Evolutionary conservation across 2,113 vertebrate species (phyloP).

Genomic region (Scolopax mira): DNA sequence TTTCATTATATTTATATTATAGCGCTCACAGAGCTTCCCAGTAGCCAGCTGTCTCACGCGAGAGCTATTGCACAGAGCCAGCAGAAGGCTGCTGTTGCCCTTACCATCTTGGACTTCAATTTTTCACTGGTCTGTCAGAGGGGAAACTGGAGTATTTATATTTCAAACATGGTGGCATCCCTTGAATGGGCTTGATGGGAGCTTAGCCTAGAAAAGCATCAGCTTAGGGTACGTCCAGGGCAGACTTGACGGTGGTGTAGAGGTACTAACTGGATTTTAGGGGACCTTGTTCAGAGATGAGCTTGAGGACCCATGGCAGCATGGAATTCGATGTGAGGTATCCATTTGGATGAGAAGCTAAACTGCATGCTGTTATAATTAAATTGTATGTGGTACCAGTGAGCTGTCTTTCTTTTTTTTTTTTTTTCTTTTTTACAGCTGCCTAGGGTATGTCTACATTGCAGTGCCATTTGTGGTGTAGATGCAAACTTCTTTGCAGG

Average conservation of each 20-base stretch:
- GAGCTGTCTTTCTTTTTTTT: not conserved
- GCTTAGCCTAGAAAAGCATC: not conserved
- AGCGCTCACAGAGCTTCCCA: not conserved
- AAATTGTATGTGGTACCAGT: not conserved
- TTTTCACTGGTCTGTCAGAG: not conserved
- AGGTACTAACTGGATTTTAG: not conserved
- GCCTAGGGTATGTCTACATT: not conserved
- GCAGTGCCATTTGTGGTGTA: slow-evolving; percentile 7
- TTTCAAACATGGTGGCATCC: not conserved
- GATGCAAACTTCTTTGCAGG: slow-evolving; percentile 16
- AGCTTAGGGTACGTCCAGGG: not conserved
- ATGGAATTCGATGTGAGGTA: not conserved
- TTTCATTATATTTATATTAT: not conserved
- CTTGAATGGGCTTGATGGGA: not conserved
- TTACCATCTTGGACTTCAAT: not conserved
- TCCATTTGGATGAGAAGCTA: slow-evolving; percentile 28
- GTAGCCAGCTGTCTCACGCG: not conserved
- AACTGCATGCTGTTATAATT: not conserved
- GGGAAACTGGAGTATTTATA: not conserved
- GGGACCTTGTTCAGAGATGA: not conserved
- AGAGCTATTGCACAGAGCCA: not conserved
- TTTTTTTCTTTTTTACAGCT: not conserved
- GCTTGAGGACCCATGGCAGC: not conserved
- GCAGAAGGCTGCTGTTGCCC: not conserved
- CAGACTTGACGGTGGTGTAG: not conserved